These are phyloP conservation scores for Leptogaster cylindrica DNA, from an alignment of 2,888 invertebrate genomes.

Conservation along the genomic window DNA sequence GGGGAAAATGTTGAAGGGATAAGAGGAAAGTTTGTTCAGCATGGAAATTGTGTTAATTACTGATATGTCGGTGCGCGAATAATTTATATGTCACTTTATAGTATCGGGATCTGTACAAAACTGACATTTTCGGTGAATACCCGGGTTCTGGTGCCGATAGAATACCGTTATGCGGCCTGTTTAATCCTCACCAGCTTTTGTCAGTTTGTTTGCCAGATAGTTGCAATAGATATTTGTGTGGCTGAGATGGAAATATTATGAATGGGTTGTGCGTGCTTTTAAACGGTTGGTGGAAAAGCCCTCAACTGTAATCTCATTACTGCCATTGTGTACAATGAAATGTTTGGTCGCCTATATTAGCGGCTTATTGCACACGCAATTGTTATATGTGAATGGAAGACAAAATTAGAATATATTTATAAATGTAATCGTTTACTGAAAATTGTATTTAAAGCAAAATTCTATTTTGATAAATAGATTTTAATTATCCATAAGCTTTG, in stretches of 20 bases:
- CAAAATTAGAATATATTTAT: too few relatives aligned
- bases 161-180: conserved; percentile 17
- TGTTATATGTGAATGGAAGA: too few relatives aligned
- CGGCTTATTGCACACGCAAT: too few relatives aligned
- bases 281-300: not conserved
- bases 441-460: too few relatives aligned
- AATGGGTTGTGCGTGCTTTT: conserved; percentile 25
- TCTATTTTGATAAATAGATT: too few relatives aligned
- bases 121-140: not conserved
- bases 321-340: too few relatives aligned
- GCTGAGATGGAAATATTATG: conserved; percentile 32
- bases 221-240: conserved; percentile 27
- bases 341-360: too few relatives aligned
- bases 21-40: conserved; percentile 1
- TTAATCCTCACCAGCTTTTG: conserved; percentile 8
- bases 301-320: too few relatives aligned
- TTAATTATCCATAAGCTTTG: too few relatives aligned
- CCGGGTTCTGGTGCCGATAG: not conserved
- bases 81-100: conserved; percentile 36
- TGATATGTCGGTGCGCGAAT: conserved; percentile 34
- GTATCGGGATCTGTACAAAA: not conserved
- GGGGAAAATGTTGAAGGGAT: too few relatives aligned
- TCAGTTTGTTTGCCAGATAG: conserved; percentile 35
- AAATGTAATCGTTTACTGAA: too few relatives aligned
- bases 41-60: conserved; percentile 40